Base-by-base conservation (phyloP, 2,113 vertebrate genomes). In the Actinemys pallida region DNA sequence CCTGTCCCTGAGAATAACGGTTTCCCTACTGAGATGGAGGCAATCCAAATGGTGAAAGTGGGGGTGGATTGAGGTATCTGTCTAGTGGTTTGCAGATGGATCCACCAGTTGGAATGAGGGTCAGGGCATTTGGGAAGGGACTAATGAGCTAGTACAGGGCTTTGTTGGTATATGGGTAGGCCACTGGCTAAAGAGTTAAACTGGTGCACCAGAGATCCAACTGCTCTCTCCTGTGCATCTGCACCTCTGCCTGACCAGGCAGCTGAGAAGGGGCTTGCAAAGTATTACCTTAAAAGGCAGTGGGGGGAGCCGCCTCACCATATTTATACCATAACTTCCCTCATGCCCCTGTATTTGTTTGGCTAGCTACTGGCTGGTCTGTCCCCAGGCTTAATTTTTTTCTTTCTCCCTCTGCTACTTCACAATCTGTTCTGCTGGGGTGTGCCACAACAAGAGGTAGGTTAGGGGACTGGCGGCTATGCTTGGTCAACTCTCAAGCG, bases 121-220 rank as follows among this genome's bases (percentile, higher is more conserved):
- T 10, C 45, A 93, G 62, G 92, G 86, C 29, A 81, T 78, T 62
- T 78, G 29, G 78, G n/a, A n/a, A 65, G 14, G 0, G 0, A 75
- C 72, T 87, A 81, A 94, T 75, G 84, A 92, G 91, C 29, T 88
- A 93, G 35, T 76, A 91, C 88, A 24, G 95, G 19, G 27, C 12
- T 2, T 50, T 89, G 53, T 22, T 50, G 88, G 11, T 72, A 13
- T 84, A 45, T 10, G 6, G 5, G 31, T 79, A 54, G 79, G 25
- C 82, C 3, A 1, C 11, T 85, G 75, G 82, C 69, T 79, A 85
- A 85, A 83, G 24, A 91, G 82, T 19, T 0, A 86, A 90, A 92
- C 42, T 76, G 72, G 72, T 45, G 10, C 39, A 25, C 24, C 72
- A 76, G 72, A 76, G 39, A 76, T 45, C 24, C 6, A 12, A 42